Evolutionary conservation across 2,888 invertebrate species (phyloP).

Genomic region (Atrina japonica): DNA sequence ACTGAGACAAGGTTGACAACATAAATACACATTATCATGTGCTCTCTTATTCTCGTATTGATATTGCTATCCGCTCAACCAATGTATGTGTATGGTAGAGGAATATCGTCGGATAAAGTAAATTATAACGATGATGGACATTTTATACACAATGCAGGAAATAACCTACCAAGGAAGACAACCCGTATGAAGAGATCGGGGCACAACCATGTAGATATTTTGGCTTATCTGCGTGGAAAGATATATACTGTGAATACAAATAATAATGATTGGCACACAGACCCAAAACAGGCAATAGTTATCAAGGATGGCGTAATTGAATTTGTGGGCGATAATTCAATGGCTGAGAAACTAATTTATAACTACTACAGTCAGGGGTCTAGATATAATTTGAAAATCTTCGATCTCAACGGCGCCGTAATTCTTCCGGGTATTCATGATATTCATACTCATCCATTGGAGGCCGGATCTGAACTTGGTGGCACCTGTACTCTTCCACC

Average conservation of each 20-base stretch:
- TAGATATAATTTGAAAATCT: neutral
- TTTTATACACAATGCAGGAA: too few species aligned
- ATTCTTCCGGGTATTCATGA: slow-evolving; percentile 49
- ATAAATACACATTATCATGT: too few species aligned
- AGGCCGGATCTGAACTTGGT: slow-evolving; percentile 31
- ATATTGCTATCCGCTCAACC: too few species aligned
- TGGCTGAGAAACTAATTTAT: neutral
- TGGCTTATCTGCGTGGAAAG: slow-evolving; percentile 14
- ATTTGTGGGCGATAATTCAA: slow-evolving; percentile 29
- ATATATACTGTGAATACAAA: slow-evolving; percentile 41
- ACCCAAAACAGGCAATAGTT: slow-evolving; percentile 41
- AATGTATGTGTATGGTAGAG: too few species aligned
- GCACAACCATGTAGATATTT: too few species aligned
- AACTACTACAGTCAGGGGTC: neutral
- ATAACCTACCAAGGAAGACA: too few species aligned
- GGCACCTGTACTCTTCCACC: slow-evolving; percentile 27
- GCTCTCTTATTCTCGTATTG: too few species aligned
- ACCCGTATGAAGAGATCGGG: too few species aligned
- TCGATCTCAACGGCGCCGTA: slow-evolving; percentile 22
- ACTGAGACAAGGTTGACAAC: too few species aligned
- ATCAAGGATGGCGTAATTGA: slow-evolving; percentile 30
- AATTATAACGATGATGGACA: too few species aligned
- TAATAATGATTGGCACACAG: slow-evolving; percentile 29
- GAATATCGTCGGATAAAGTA: too few species aligned
- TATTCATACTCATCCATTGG: slow-evolving; percentile 48